These are phyloP conservation scores for Polydrusus cervinus DNA, from an alignment of 2,888 invertebrate species.

Conservation along the genomic window DNA sequence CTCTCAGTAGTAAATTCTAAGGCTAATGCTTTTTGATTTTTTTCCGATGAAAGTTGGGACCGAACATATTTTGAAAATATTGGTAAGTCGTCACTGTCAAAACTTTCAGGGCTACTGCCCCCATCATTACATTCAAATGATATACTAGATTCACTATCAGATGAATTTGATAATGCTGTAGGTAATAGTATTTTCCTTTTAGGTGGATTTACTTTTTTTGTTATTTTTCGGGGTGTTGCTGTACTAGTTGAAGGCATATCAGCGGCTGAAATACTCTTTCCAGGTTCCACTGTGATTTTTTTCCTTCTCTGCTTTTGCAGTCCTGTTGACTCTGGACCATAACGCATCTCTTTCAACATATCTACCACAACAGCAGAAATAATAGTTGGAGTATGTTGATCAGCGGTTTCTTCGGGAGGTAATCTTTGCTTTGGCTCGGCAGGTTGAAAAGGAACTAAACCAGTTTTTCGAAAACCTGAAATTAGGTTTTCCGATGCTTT, in stretches of 20 bases:
- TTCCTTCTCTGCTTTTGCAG: constrained; percentile 28
- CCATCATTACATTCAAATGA: constrained; percentile 15
- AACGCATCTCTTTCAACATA: not conserved
- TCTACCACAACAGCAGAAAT: too few relatives aligned
- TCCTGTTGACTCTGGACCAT: constrained; percentile 15
- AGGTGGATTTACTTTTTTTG: too few relatives aligned
- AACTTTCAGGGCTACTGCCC: constrained; percentile 33
- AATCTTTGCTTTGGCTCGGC: constrained; percentile 17
- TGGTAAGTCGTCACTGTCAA: constrained; percentile 39
- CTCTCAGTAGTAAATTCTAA: too few relatives aligned
- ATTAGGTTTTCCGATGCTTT: constrained; percentile 30
- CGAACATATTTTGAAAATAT: not conserved
- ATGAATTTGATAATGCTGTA: not conserved
- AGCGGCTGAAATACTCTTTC: too few relatives aligned
- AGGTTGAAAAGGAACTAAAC: constrained; percentile 42
- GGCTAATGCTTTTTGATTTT: too few relatives aligned
- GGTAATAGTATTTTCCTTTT: too few relatives aligned
- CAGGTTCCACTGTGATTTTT: not conserved
- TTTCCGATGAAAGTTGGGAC: too few relatives aligned
- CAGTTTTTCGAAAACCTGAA: constrained; percentile 49
- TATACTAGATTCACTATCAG: constrained; percentile 29
- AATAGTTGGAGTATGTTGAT: too few relatives aligned
- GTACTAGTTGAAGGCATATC: too few relatives aligned
- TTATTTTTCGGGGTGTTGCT: too few relatives aligned
- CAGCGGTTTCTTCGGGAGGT: constrained; percentile 25